phyloP scores from a whole-genome alignment of 2,113 vertebrate species.

The Vidua chalybeata region DNA sequence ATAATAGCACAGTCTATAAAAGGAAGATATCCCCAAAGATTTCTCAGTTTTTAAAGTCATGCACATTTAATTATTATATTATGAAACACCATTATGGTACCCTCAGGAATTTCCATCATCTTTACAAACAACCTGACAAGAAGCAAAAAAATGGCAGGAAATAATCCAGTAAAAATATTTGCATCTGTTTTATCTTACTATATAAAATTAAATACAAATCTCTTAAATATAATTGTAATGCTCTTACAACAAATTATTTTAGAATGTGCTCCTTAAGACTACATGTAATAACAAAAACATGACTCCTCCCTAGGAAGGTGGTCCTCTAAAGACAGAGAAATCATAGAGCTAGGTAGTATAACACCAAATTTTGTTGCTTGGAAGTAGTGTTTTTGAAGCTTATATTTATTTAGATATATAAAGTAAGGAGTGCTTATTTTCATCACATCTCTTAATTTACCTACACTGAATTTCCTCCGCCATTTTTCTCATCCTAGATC shows the following conservation, averaged over 20 bases:
- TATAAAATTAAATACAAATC: not conserved
- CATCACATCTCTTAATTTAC: not conserved
- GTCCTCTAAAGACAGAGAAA: not conserved
- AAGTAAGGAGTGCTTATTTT: not conserved
- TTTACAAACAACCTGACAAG: not conserved
- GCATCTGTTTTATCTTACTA: not conserved
- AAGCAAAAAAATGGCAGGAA: not conserved
- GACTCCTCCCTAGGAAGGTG: not conserved
- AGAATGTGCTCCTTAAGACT: not conserved
- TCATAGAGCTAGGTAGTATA: not conserved
- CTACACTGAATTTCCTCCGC: not conserved
- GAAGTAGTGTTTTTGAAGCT: not conserved
- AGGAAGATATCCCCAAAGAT: not conserved
- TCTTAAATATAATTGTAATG: not conserved
- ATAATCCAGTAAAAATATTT: not conserved
- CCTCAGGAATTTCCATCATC: not conserved
- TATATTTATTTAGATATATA: not conserved
- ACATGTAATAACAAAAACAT: not conserved
- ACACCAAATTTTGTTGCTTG: not conserved
- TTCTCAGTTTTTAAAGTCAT: not conserved
- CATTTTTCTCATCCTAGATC: not conserved
- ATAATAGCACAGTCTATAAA: not conserved
- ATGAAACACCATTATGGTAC: not conserved
- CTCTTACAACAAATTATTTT: not conserved
- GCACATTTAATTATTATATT: not conserved